phyloP scores from a whole-genome alignment of 2,113 vertebrate species.

The Phalacrocorax pelagicus region DNA sequence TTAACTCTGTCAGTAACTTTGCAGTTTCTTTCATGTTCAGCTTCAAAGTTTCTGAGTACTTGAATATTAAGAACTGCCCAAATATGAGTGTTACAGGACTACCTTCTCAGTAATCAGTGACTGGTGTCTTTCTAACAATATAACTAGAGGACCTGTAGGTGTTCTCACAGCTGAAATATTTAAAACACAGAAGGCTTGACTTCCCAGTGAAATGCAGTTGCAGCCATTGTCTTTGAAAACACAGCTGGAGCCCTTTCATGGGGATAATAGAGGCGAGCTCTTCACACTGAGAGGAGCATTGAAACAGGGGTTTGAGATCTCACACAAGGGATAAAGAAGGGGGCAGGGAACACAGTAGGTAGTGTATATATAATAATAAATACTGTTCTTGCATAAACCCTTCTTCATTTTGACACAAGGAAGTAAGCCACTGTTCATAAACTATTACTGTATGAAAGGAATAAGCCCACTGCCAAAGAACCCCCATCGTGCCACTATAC shows the following conservation, averaged over 20 bases:
- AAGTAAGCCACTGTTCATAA: not conserved
- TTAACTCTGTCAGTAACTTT: not conserved
- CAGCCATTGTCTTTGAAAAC: slow-evolving; percentile 19
- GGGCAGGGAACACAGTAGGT: not conserved
- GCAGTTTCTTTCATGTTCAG: not conserved
- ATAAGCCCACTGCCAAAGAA: not conserved
- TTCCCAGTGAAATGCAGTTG: not conserved
- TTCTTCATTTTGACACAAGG: not conserved
- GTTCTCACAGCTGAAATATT: slow-evolving; percentile 3
- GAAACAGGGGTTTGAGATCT: not conserved
- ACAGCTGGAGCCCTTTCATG: not conserved
- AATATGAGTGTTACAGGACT: not conserved
- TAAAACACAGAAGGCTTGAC: not conserved
- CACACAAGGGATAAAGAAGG: not conserved
- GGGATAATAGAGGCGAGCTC: not conserved
- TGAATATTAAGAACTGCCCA: not conserved
- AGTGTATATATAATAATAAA: not conserved
- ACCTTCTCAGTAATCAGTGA: not conserved
- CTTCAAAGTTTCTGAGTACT: not conserved
- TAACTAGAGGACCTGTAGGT: not conserved
- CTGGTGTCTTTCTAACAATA: not conserved
- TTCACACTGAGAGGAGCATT: not conserved
- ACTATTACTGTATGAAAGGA: not conserved
- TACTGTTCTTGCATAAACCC: not conserved
- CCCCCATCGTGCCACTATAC: not conserved